Evolutionary conservation across 2,797 vertebrate genomes (phyloP), one percentile per base, ranked within the genome.

Genomic region (Hippocampus kuda): DNA sequence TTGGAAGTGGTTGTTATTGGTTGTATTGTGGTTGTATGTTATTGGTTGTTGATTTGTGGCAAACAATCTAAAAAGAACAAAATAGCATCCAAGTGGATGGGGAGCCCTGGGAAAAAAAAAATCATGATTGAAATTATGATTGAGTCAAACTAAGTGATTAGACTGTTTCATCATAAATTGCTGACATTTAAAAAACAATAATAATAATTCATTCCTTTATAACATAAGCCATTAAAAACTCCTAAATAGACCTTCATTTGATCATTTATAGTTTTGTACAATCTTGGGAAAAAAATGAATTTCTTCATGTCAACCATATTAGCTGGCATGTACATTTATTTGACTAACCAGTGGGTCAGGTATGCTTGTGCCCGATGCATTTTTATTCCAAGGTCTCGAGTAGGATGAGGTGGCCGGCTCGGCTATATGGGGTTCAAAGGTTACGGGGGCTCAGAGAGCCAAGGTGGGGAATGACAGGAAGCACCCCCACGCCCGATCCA

Each of bases 381-480:
- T 30, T 51, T 34, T 26, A 60, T 27, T 3, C 18, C n/a, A 10
- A 41, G 20, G 11, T 66, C 68, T 65, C 6, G 2, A 64, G 44
- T 75, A 74, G 71, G 72, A 66, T 70, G 64, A 69, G 74, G 74
- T 70, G 78, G 72, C 80, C 73, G 75, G 70, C 63, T 74, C 63
- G 79, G 77, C 78, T 81, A 71, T 42, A 9, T 11, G 59, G 68
- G 80, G 79, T 34, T 85, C 82, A 84, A 70, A 88, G 86, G 86
- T 90, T 83, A 72, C 34, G 11, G 5, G 63, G 76, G 82, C 82
- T 84, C 84, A 79, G 81, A 84, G 76, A 81, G 87, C 82, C 70
- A 69, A 38, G 80, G 84, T 69, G 70, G 73, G 88, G 87, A 90
- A 89, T 88, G 89, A 89, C 88, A 89, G 87, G 87, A 90, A 88